These are phyloP conservation scores for Rhodinocichla rosea DNA, from an alignment of 2,113 vertebrate genomes.

Conservation along the genomic window DNA sequence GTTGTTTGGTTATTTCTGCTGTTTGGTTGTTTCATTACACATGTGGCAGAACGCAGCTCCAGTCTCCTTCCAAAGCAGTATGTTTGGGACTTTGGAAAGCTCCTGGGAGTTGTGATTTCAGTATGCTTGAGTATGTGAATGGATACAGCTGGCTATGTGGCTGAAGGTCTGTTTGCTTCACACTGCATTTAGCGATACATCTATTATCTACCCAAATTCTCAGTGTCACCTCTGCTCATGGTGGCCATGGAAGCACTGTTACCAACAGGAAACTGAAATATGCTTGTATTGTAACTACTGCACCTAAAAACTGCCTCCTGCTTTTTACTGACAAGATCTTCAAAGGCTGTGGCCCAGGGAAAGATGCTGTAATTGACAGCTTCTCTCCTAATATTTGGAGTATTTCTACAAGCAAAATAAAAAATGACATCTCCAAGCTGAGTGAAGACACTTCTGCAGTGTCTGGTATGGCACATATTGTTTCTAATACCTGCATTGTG, in stretches of 20 bases:
- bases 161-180: not conserved
- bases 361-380: not conserved
- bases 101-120: not conserved
- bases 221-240: not conserved
- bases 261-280: not conserved
- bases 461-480: not conserved
- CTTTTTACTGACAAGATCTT: not conserved
- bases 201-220: not conserved
- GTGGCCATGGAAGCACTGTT: not conserved
- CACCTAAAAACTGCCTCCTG: not conserved
- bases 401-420: not conserved
- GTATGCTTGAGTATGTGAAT: not conserved
- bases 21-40: not conserved
- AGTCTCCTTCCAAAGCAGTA: not conserved
- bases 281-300: not conserved
- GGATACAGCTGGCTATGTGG: not conserved
- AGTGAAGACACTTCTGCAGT: not conserved
- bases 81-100: not conserved
- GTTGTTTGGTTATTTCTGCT: not conserved
- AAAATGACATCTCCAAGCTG: not conserved
- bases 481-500: not conserved
- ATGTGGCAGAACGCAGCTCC: fast-evolving
- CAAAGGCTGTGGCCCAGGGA: not conserved
- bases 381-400: not conserved
- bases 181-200: not conserved